These are phyloP conservation scores for Napeogenes sylphis DNA, from an alignment of 2,888 invertebrate genomes.

Conservation along the genomic window DNA sequence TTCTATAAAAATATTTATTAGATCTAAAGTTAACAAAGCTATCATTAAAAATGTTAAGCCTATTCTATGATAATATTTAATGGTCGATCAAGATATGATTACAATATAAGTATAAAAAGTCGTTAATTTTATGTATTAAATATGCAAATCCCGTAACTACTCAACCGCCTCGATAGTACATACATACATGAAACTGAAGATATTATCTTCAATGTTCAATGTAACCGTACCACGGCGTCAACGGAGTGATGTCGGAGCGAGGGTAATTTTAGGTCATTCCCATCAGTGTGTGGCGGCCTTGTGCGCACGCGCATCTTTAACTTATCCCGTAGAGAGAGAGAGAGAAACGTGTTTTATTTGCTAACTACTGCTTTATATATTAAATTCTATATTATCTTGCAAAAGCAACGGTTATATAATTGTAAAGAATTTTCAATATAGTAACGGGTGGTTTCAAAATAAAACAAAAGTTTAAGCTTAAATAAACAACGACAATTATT, in stretches of 20 bases:
- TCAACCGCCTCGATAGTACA: not conserved
- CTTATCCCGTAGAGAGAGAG: not conserved
- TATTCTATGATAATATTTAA: not conserved
- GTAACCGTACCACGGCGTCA: constrained; percentile 32
- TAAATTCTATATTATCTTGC: not conserved
- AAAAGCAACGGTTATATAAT: not conserved
- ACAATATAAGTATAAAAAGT: not conserved
- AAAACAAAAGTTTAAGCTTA: not conserved
- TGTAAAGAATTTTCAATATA: not conserved
- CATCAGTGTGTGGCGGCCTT: constrained; percentile 51
- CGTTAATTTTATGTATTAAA: not conserved
- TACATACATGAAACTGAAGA: not conserved
- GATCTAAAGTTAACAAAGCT: not conserved
- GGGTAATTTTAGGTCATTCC: constrained; percentile 69
- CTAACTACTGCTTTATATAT: not conserved
- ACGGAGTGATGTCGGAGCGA: constrained; percentile 45
- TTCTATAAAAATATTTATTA: too few relatives aligned
- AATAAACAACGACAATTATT: not conserved
- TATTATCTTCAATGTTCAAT: constrained; percentile 18
- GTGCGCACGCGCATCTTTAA: constrained; percentile 31
- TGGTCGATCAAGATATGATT: not conserved
- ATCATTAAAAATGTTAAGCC: not conserved
- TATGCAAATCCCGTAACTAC: not conserved
- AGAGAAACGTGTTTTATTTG: not conserved
- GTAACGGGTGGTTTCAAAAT: not conserved